Percentiles rank a stretch among this genome's conserved stretches.
phyloP scores from a whole-genome alignment of 1,140 invertebrate genomes.

The Euura lappo region DNA sequence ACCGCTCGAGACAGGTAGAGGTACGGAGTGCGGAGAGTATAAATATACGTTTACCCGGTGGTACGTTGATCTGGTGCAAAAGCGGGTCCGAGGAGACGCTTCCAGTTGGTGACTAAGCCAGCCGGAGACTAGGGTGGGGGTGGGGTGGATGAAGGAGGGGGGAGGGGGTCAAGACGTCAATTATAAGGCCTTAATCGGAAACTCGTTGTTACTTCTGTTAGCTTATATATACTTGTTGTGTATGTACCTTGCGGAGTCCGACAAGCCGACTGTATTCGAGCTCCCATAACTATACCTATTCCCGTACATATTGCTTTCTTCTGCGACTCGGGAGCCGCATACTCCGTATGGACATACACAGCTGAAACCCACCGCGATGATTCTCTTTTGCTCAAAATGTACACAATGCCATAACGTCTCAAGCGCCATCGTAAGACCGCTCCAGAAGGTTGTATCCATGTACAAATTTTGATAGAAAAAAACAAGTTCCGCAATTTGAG shows the following conservation, averaged over 20 bases:
- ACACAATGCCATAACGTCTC: too few relatives aligned
- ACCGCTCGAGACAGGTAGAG: constrained; percentile 10
- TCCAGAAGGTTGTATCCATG: too few relatives aligned
- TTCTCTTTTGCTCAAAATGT: too few relatives aligned
- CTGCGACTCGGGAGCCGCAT: background rate
- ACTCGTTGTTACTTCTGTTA: constrained; percentile 58
- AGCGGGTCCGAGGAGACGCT: constrained; percentile 36
- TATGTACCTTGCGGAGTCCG: constrained; percentile 20
- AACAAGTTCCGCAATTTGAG: too few relatives aligned
- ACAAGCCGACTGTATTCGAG: constrained; percentile 10
- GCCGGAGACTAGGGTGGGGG: constrained; percentile 16
- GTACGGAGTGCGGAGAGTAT: constrained; percentile 3
- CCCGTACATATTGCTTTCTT: constrained; percentile 22
- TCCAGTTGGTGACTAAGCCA: constrained; percentile 53
- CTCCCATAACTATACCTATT: constrained; percentile 19
- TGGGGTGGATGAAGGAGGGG: too few relatives aligned
- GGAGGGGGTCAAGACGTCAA: constrained; percentile 50
- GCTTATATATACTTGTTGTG: constrained; percentile 39
- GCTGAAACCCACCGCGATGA: too few relatives aligned
- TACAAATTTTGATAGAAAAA: too few relatives aligned
- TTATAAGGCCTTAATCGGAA: constrained; percentile 60
- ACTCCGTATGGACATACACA: background rate
- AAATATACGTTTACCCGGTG: constrained; percentile 23
- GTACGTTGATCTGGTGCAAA: constrained; percentile 53
- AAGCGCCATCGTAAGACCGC: too few relatives aligned